phyloP scores from a whole-genome alignment of 1,140 invertebrate genomes.

The Lucilia sericata region DNA sequence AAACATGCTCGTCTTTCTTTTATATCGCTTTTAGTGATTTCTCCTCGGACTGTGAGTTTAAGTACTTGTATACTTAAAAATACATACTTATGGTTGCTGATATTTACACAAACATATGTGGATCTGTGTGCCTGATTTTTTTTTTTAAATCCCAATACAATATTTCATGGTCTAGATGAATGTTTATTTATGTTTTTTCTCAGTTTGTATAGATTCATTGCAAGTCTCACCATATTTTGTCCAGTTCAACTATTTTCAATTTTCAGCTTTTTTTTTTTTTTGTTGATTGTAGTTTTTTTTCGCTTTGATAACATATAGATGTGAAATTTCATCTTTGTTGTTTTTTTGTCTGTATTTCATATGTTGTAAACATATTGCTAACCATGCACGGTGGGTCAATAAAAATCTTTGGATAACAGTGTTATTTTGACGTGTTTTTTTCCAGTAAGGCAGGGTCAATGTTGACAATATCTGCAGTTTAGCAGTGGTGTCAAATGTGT shows the following conservation, averaged over 20 bases:
- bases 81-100: not conserved
- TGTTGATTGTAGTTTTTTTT: not conserved
- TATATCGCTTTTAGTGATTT: not conserved
- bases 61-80: not conserved
- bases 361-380: not conserved
- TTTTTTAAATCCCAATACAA: not conserved
- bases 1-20: not conserved
- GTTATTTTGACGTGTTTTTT: no score
- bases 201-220: slow-evolving; percentile 7
- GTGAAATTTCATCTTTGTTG: slow-evolving; percentile 31
- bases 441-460: no score
- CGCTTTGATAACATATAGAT: slow-evolving; percentile 24
- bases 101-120: not conserved
- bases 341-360: not conserved
- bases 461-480: no score
- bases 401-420: no score
- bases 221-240: slow-evolving; percentile 26
- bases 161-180: slow-evolving; percentile 13
- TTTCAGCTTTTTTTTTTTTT: slow-evolving; percentile 8
- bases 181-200: slow-evolving; percentile 5
- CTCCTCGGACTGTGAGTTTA: not conserved
- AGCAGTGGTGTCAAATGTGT: no score
- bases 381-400: not conserved
- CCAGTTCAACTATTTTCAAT: slow-evolving; percentile 12
- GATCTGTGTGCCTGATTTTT: not conserved